Base-by-base conservation (phyloP, 2,797 vertebrate genomes). In the Huso huso region DNA sequence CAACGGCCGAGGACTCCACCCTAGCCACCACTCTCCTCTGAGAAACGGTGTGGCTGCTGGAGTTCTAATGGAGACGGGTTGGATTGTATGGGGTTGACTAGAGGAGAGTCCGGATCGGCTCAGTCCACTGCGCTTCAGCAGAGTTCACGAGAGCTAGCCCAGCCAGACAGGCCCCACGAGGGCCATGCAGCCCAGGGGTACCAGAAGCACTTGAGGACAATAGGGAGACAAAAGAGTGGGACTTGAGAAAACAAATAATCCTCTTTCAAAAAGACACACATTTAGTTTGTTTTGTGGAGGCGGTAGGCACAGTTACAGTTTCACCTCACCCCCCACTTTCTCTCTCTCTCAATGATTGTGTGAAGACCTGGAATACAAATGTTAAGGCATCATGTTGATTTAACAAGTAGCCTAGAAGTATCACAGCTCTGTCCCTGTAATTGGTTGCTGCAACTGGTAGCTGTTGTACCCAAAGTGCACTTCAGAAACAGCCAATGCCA, bases 101-200 rank as follows among this genome's bases (percentile, higher is more conserved):
- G 67, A 63, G 8, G 8, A 53, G 51, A 49, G 23, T 75, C 80
- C 78, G 73, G 77, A 83, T 79, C 81, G 81, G 78, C 81, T 81
- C 78, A 71, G 69, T 80, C 71, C 72, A 71, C 72, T 74, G 79
- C 77, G 83, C 82, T 81, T 72, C 73, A 10, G 57, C 71, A 74
- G 74, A 76, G 74, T 74, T 78, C 69, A 75, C 69, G 66, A 67
- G 66, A 48, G 52, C 48, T 63, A 62, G 66, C 64, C 68, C 58
- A 60, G 49, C 50, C 12, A 7, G 18, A 9, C 8, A 12, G 13
- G 52, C 63, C 62, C 53, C 59, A 59, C 50, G 7, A 1, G 11
- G 12, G 8, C 12, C 51, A 6, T n/a, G 4, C 13, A 8, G 37
- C 13, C 52, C 63, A n/a, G 52, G 8, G 48, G 55, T 13, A 10